Evolutionary conservation across 2,113 vertebrate genomes (phyloP).

Genomic region (Elgaria multicarinata): DNA sequence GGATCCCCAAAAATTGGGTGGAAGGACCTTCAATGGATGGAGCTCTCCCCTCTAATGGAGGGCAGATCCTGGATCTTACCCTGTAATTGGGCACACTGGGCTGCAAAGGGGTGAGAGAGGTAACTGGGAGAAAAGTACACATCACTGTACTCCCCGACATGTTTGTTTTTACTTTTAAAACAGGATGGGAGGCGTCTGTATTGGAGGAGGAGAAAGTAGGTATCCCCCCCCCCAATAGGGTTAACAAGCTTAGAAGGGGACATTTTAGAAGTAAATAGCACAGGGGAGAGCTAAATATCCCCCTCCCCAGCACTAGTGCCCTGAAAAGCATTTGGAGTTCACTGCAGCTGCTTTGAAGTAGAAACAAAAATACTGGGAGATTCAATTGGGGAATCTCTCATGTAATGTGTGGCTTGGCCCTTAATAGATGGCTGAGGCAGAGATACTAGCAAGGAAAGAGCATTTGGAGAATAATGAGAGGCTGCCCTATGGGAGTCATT

Average conservation of each 20-base stretch:
- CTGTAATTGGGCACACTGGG: background rate
- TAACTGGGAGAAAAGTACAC: background rate
- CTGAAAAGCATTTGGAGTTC: background rate
- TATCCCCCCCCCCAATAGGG: background rate
- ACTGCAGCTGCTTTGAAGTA: background rate
- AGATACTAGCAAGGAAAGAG: background rate
- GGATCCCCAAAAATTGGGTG: background rate
- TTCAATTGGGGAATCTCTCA: background rate
- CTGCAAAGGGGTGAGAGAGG: background rate
- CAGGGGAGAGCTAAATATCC: background rate
- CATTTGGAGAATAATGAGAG: conserved; percentile 1
- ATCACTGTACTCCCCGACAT: no score
- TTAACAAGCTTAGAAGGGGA: background rate
- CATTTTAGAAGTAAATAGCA: background rate
- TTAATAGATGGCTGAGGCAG: background rate
- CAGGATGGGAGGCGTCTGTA: no score
- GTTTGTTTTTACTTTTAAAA: background rate
- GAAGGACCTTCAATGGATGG: no score
- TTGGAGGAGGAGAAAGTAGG: background rate
- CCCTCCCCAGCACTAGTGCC: background rate
- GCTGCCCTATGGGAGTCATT: background rate
- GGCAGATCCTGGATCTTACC: no score
- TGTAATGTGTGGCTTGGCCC: background rate
- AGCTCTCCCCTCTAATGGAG: no score
- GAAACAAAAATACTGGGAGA: background rate